Conservation (phyloP, 37 sponge, comb jelly and placozoan genomes). For the Hormiphora californensis region DNA sequence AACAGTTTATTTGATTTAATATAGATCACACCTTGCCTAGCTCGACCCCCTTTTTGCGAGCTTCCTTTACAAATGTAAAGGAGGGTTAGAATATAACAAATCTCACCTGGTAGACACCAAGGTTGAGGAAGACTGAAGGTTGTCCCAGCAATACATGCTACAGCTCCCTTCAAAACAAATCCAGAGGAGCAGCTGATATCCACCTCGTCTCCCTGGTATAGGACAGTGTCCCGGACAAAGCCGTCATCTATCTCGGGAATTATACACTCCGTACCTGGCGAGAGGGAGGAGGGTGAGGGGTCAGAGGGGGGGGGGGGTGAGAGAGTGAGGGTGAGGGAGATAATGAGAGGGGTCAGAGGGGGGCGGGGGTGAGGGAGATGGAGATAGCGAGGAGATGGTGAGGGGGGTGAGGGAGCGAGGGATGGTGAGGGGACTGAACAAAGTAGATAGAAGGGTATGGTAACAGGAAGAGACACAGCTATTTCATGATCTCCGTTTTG, state of each 20-base stretch:
- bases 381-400: neutral
- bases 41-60: no score
- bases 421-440: neutral
- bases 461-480: no score
- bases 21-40: no score
- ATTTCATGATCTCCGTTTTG: no score
- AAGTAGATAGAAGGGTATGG: neutral
- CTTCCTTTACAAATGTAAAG: neutral
- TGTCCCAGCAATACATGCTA: neutral
- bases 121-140: neutral
- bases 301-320: neutral
- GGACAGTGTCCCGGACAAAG: neutral
- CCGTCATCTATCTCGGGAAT: neutral
- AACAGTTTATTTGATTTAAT: neutral
- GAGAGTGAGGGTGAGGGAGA: neutral
- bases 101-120: neutral
- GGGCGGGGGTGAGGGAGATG: neutral
- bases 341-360: neutral
- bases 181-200: conserved; percentile 15
- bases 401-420: no score
- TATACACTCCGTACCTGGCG: neutral
- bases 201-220: neutral
- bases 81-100: neutral
- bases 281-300: neutral
- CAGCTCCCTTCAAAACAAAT: neutral